Base-by-base conservation (phyloP, 1,140 invertebrate genomes). In the Halesus radiatus region DNA sequence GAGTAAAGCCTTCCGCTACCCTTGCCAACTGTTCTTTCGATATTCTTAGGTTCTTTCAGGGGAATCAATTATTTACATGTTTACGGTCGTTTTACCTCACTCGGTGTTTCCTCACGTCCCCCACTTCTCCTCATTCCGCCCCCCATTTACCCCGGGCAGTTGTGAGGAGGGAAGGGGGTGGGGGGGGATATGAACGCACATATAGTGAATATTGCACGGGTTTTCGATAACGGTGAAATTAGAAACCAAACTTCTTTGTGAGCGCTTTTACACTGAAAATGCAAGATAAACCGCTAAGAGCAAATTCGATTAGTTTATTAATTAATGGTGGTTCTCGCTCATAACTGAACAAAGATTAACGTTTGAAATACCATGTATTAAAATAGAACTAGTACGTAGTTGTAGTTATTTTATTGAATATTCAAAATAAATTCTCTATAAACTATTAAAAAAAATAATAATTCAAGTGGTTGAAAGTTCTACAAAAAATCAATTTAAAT, bases 51-150 rank as follows among this genome's bases (percentile, higher is more conserved):
- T 45, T 45, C 37, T 45, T 45, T 45, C 37, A 50, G 32, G 23
- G 23, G 68, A 77, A 77, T 77, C 76, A 77, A 77, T 77, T 77
- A 77, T 77, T 77, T 68, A 77, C 76, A 68, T 77, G 56, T 77
- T 77, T 77, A 68, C 76, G 76, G 37, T 50, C 76, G 76, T 64
- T 77, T 77, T 52, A 53, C 58, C 76, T 22, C 50, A 15, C 32
- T 50, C 16, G 68, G 68, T 72, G 18, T 52, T 50, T 72, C 29
- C 37, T 2, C 18, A 6, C 26, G 29, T 15, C 62, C 22, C 10
- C 29, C 62, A 66, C 62, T 29, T 29, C 20, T 22, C 23, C 20
- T 22, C 60, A 64, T 23, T 23, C 23, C 20, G 56, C 20, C 56
- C 5, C 8, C 23, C 54, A n/a, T 22, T 56, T 22, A 18, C 13